These are phyloP conservation scores for Pelochelys cantorii DNA, from an alignment of 2,797 vertebrate genomes.

Conservation along the genomic window DNA sequence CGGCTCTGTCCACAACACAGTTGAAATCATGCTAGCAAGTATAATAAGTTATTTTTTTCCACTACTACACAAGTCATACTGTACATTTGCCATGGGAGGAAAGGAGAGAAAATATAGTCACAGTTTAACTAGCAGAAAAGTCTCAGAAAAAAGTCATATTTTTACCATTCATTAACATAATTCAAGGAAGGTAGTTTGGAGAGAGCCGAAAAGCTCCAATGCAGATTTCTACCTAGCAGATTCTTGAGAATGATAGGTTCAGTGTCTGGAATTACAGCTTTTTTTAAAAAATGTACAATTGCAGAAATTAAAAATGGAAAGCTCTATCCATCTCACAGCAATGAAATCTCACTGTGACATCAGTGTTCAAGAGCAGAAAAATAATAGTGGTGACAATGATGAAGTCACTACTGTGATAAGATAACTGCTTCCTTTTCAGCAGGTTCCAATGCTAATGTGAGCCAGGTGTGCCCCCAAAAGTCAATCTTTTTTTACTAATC, in stretches of 20 bases:
- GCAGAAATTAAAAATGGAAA: conserved; percentile 4
- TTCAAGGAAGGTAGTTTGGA: conserved; percentile 29
- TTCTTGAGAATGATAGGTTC: background rate
- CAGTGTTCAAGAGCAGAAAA: conserved; percentile 18
- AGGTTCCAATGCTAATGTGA: background rate
- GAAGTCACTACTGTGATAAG: conserved; percentile 24
- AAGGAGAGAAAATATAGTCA: conserved; percentile 19
- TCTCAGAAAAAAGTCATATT: conserved; percentile 34
- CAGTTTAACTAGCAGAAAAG: background rate
- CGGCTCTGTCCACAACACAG: background rate
- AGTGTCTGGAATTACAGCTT: conserved; percentile 6
- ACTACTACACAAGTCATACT: conserved; percentile 5
- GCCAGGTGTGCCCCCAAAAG: conserved; percentile 6
- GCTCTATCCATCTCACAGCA: background rate
- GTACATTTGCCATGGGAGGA: conserved; percentile 17
- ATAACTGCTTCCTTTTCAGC: conserved; percentile 23
- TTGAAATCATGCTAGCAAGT: background rate
- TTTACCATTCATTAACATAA: background rate
- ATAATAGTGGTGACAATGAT: background rate
- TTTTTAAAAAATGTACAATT: background rate
- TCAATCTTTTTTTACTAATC: conserved; percentile 20
- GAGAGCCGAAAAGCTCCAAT: conserved; percentile 27
- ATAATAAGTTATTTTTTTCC: background rate
- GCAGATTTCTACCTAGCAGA: background rate
- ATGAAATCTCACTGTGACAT: background rate